phyloP scores from a whole-genome alignment of 2,113 vertebrate species.

The Halichoerus grypus region DNA sequence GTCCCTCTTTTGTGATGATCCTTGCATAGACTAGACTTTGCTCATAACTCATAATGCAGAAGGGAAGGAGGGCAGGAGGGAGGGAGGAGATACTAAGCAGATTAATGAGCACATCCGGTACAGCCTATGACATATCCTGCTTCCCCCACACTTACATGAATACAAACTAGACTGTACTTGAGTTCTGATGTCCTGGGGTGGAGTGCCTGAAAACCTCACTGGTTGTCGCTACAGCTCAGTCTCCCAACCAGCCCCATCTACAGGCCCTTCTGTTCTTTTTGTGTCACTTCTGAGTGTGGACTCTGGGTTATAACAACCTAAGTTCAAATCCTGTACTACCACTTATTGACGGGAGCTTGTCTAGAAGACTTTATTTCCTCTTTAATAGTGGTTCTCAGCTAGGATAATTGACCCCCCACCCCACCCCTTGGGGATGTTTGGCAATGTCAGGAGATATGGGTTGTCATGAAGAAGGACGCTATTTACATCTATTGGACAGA shows the following conservation, averaged over 20 bases:
- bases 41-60: not conserved
- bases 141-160: not conserved
- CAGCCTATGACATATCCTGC: not conserved
- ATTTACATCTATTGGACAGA: not conserved
- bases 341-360: not conserved
- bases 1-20: not conserved
- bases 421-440: no score
- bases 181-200: not conserved
- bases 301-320: not conserved
- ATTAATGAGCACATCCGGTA: not conserved
- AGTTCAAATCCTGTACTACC: not conserved
- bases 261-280: not conserved
- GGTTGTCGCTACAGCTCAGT: not conserved
- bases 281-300: not conserved
- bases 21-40: not conserved
- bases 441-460: not conserved
- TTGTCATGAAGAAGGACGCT: not conserved
- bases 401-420: not conserved
- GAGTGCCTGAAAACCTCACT: not conserved
- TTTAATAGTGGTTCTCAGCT: not conserved
- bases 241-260: not conserved
- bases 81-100: not conserved
- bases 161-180: no score
- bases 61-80: no score
- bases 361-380: not conserved